Percentiles rank a stretch among this genome's conserved stretches.
Evolutionary conservation across 2,797 vertebrate species (phyloP).

Genomic region (Centroberyx gerrardi): DNA sequence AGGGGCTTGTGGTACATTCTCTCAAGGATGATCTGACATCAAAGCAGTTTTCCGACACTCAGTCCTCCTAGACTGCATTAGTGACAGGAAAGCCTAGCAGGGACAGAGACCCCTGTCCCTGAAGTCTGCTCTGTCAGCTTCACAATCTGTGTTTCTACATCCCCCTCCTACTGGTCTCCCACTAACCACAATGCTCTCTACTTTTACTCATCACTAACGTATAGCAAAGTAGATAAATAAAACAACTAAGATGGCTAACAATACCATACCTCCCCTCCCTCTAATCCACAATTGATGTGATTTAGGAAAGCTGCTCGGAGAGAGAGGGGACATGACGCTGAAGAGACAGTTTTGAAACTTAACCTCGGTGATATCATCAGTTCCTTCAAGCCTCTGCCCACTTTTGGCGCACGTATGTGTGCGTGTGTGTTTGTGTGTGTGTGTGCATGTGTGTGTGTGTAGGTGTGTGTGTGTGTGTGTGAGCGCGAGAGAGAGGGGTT

Average conservation of each 20-base stretch:
- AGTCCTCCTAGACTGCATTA: slow-evolving; percentile 47
- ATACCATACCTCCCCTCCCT: slow-evolving; percentile 2
- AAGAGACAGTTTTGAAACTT: slow-evolving; percentile 52
- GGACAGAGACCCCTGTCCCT: slow-evolving; percentile 36
- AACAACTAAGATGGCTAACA: slow-evolving; percentile 23
- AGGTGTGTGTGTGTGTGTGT: too few relatives aligned
- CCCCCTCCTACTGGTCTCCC: slow-evolving; percentile 14
- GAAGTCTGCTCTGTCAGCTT: slow-evolving; percentile 37
- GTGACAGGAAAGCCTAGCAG: slow-evolving; percentile 52
- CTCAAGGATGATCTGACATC: slow-evolving; percentile 66
- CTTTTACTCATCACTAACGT: slow-evolving; percentile 12
- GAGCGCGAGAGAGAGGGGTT: not conserved
- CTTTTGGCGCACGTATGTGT: slow-evolving; percentile 9
- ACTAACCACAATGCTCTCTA: slow-evolving; percentile 11
- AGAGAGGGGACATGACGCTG: slow-evolving; percentile 26
- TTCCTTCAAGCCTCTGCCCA: slow-evolving; percentile 34
- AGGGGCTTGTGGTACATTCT: slow-evolving; percentile 35
- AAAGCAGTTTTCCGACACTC: slow-evolving; percentile 61
- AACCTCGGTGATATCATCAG: slow-evolving; percentile 48
- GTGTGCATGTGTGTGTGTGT: not conserved
- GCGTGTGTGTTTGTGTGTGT: too few relatives aligned
- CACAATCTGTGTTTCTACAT: slow-evolving; percentile 33
- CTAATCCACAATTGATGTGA: slow-evolving; percentile 32
- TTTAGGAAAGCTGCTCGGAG: slow-evolving; percentile 26
- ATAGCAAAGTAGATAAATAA: slow-evolving; percentile 17